Base-by-base conservation (phyloP, 2,797 vertebrate genomes). In the Hirundo rustica region DNA sequence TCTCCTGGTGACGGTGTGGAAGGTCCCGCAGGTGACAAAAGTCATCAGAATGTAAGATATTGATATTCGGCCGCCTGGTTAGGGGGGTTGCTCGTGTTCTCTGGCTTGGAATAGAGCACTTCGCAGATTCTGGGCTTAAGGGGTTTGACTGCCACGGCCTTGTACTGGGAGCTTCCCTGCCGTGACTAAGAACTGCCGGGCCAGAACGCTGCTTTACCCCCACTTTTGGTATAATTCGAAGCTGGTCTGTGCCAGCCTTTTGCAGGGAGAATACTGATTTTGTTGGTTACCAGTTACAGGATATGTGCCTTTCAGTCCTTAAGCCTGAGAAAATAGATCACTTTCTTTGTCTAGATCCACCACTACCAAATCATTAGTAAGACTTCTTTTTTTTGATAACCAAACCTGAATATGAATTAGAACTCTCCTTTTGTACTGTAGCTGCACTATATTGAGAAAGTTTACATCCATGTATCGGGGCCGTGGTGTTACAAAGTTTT, bases 1-100 rank as follows among this genome's bases (percentile, higher is more conserved):
- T 8, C 71, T 93, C 0, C 4, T 94, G 67, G 61, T 96, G 83
- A 95, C 95, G 14, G 93, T 96, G 15, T 95, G 93, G 92, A 96
- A 96, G 72, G 15, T 96, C 9, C 96, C 96, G 53, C 51, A 40
- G 13, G n/a, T 3, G 57, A 5, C 78, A 1, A 81, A 87, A 16
- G 1, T 85, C 36, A 72, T 96, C 77, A 67, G 13, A 61, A 95
- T 96, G 94, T 96, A 74, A 93, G 95, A 18, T 16, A 9, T 0
- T 9, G 11, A 0, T 40, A 6, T 5, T 6, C 5, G 16, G 38
- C 7, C 15, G 5, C 3, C 10, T 17, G 11, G 23, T 16, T 54
- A 6, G 16, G 3, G 50, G 50, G 42, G 3, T 3, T 22, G 9
- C n/a, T 27, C 7, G 8, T 20, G 42, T 8, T 13, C 29, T 65